These are phyloP conservation scores for Nycticebus coucang DNA, from an alignment of 2,113 vertebrate species.

Conservation along the genomic window DNA sequence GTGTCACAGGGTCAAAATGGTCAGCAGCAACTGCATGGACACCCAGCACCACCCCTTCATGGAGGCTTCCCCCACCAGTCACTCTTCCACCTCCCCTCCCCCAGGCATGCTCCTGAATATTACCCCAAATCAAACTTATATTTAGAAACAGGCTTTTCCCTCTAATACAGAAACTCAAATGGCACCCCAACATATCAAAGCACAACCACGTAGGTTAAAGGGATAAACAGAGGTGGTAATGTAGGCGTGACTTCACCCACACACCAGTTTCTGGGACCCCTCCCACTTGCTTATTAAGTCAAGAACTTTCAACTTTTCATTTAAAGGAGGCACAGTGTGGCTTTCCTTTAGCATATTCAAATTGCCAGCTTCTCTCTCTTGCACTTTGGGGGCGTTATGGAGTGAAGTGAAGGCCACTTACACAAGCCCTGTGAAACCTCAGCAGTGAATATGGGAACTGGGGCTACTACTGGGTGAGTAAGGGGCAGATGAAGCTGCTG, in stretches of 20 bases:
- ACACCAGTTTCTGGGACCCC: not conserved
- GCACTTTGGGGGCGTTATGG: not conserved
- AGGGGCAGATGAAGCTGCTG: not conserved
- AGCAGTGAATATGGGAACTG: not conserved
- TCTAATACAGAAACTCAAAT: not conserved
- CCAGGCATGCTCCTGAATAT: not conserved
- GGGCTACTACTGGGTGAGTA: not conserved
- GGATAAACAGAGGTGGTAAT: not conserved
- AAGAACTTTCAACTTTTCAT: not conserved
- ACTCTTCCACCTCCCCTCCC: too few species aligned
- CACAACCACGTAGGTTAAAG: not conserved
- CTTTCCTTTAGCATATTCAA: not conserved
- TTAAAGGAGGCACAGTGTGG: not conserved
- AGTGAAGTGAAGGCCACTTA: not conserved
- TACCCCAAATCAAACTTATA: not conserved
- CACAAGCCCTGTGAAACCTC: not conserved
- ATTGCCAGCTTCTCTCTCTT: not conserved
- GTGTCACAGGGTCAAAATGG: too few species aligned
- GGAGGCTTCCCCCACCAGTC: not conserved
- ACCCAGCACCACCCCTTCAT: not conserved
- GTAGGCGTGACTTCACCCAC: not conserved
- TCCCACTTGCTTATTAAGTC: not conserved
- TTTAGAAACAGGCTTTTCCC: not conserved
- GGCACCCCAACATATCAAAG: too few species aligned
- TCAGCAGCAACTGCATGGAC: not conserved